These are phyloP conservation scores for Blastobasis adustella DNA, from an alignment of 2,888 invertebrate genomes.

Conservation along the genomic window DNA sequence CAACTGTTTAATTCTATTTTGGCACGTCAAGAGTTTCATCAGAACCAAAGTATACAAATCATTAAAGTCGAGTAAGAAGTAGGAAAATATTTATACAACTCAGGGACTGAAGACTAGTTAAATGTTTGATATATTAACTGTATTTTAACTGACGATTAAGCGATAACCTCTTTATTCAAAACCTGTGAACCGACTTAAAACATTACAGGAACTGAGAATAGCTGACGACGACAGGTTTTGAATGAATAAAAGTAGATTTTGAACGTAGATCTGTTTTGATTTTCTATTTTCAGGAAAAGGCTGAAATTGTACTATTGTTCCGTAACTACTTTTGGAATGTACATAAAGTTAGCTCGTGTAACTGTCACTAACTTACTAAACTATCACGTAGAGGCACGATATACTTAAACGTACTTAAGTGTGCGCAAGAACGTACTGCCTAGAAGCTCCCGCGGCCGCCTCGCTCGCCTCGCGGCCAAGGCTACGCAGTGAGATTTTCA, in stretches of 20 bases:
- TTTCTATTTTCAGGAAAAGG: conserved; percentile 42
- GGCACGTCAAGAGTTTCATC: conserved; percentile 72
- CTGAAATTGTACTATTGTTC: conserved; percentile 48
- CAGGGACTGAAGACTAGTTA: conserved; percentile 75
- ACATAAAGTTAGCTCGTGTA: conserved; percentile 40
- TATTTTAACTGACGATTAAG: conserved; percentile 70
- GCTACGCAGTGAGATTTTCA: conserved; percentile 47
- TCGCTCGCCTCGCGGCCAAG: conserved; percentile 16
- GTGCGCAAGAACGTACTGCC: conserved; percentile 15
- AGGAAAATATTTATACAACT: conserved; percentile 74
- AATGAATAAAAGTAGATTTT: conserved; percentile 64
- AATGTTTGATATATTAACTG: conserved; percentile 74
- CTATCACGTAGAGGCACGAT: conserved; percentile 28
- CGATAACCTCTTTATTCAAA: conserved; percentile 67
- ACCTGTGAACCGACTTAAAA: conserved; percentile 63
- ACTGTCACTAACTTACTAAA: conserved; percentile 24
- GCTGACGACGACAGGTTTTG: conserved; percentile 66
- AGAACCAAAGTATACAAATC: conserved; percentile 75
- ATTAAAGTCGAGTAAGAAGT: conserved; percentile 72
- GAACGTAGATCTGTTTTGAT: conserved; percentile 51
- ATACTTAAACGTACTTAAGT: conserved; percentile 17
- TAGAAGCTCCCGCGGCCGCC: conserved; percentile 25
- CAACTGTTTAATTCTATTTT: conserved; percentile 75
- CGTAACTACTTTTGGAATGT: conserved; percentile 45
- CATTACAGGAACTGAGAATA: conserved; percentile 64